phyloP scores from a whole-genome alignment of 2,797 vertebrate genomes.

The Salmo trutta region DNA sequence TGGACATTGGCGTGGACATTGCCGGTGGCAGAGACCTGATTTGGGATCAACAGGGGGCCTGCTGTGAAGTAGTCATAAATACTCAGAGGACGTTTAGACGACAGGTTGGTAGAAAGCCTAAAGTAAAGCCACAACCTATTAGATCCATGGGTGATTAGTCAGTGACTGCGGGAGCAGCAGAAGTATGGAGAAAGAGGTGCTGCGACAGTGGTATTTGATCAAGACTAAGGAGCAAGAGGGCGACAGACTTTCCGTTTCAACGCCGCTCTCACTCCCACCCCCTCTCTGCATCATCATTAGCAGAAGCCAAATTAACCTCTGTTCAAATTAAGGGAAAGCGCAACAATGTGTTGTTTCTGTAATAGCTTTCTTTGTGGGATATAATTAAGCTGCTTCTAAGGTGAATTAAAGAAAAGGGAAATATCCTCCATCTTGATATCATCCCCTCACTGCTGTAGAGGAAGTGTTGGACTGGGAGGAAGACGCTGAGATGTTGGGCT shows the following conservation, averaged over 20 bases:
- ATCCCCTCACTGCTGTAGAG: background rate
- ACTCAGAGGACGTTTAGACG: background rate
- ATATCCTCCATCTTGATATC: slow-evolving; percentile 33
- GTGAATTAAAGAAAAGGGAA: slow-evolving; percentile 35
- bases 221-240: slow-evolving; percentile 7
- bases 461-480: background rate
- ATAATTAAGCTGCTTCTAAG: slow-evolving; percentile 48
- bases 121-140: background rate
- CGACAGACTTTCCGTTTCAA: slow-evolving; percentile 9
- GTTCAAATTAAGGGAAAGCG: slow-evolving; percentile 46
- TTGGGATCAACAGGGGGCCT: background rate
- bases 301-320: slow-evolving; percentile 27
- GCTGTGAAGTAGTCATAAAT: background rate
- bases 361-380: slow-evolving; percentile 37
- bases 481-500: background rate
- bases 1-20: background rate
- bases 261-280: slow-evolving; percentile 26
- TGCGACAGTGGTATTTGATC: slow-evolving; percentile 9
- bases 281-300: slow-evolving; percentile 47
- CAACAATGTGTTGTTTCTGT: slow-evolving; percentile 36
- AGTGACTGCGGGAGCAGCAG: background rate
- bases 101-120: background rate
- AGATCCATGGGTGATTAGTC: background rate
- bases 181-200: background rate
- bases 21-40: background rate